Evolutionary conservation across 1,140 invertebrate species (phyloP), one percentile per base, ranked within the genome.

Genomic region (Drosophila melanica): DNA sequence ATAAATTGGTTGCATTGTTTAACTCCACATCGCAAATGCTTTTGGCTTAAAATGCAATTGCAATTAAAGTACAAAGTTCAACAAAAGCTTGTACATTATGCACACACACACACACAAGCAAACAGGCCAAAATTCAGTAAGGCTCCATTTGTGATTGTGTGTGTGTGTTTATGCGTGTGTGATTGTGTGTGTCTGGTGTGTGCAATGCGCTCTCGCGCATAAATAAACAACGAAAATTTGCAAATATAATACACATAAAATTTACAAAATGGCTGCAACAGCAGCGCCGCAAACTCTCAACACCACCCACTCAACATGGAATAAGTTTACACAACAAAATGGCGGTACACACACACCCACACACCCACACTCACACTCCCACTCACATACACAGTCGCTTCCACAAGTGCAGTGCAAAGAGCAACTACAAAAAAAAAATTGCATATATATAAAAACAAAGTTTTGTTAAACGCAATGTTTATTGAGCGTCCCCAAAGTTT

Each of bases 221-320:
- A 87, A 87, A 87, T 87, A 87, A 87, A 89, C 82, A 89, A 79
- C 68, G 58, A 72, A 89, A 89, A 87, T 87, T 87, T 79, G 72
- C 82, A 87, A 87, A 87, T 87, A 82, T 87, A 82, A 87, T 87
- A 77, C 79, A 82, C 79, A 87, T 89, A 75, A 82, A 87, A 87
- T 87, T 73, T 87, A 87, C 84, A 79, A 82, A 87, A 87, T 81
- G 79, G 79, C 84, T 70, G 79, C 79, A 76, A 59, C 67, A 67
- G 57, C 66, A 47, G 47, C 51, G 48, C 37, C 20, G 14, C 57
- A 77, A 84, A 79, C 67, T 86, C 76, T 72, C 58, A 30, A 18
- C 54, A 62, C 20, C 30, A 18, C 20, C n/a, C 37, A 44, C 27
- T 7, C 12, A 41, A 18, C 30, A 11, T 23, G 37, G 50, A 81